Base-by-base conservation (phyloP, 2,888 invertebrate species). In the Diarsia dahlii region DNA sequence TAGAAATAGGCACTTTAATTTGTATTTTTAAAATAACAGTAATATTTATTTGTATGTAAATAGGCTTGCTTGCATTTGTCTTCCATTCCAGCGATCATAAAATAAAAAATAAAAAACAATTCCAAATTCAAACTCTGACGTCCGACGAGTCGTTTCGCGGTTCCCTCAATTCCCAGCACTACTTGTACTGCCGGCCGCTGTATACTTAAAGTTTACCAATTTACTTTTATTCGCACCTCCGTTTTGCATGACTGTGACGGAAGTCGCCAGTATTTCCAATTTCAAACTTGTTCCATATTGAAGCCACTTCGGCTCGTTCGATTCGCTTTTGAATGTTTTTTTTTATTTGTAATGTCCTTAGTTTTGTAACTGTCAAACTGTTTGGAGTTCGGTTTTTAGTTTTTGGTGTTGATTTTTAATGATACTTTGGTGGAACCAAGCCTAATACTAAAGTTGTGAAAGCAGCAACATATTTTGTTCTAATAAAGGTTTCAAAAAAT, bases 191-290 rank as follows among this genome's bases (percentile, higher is more conserved):
- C 74, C 73, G 82, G 89, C 91, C 91, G 87, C 91, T 84, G 89
- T 92, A 90, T 90, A 90, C 88, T 89, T 88, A 90, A 94, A 95
- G 93, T 95, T 95, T 93, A 89, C 91, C 94, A 94, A 94, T 95
- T 93, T 91, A 89, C 90, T 93, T 94, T 94, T 94, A 94, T 94
- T 94, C 91, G 87, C 91, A 88, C 89, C 91, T 90, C 86, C 90
- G 91, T 93, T 95, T 95, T 94, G 93, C 95, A 94, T 93, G 92
- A 90, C 88, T 91, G 90, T 89, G 90, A 82, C 86, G 86, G 89
- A 90, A 92, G 90, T 91, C 89, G 89, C 92, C 91, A 75, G 93
- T 88, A 90, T 93, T 93, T 94, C 92, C 95, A 94, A 95, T 95
- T 95, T 94, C 92, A 84, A 94, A 94, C 93, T 95, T 94, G 92